These are phyloP conservation scores for Otolemur garnettii DNA, from an alignment of 2,113 vertebrate species.

Conservation along the genomic window DNA sequence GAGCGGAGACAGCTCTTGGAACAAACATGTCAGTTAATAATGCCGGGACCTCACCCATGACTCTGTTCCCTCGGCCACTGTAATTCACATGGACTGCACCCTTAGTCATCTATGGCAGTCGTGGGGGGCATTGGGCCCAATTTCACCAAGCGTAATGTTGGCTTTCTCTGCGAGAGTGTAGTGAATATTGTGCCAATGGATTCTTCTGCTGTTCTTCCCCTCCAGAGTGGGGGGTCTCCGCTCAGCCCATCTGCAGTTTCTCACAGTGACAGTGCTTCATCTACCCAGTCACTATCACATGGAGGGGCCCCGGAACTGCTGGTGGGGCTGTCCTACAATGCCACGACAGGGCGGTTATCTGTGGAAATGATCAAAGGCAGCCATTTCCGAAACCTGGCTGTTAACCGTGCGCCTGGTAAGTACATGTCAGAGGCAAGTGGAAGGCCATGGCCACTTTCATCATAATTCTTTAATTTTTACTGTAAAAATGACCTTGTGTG, in stretches of 20 bases:
- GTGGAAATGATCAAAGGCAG: conserved; percentile 99
- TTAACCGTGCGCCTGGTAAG: conserved; percentile 96
- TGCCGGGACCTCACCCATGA: conserved; percentile 44
- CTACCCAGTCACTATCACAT: conserved; percentile 95
- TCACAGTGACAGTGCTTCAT: conserved; percentile 94
- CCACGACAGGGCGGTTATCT: conserved; percentile 96
- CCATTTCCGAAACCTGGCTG: conserved; percentile 96
- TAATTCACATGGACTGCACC: conserved; percentile 78
- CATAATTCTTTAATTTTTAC: conserved; percentile 28
- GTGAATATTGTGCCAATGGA: conserved; percentile 81
- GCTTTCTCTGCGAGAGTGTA: conserved; percentile 65
- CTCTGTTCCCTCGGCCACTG: conserved; percentile 51
- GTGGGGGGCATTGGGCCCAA: conserved; percentile 64
- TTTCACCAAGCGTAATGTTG: conserved; percentile 79
- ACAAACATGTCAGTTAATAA: conserved; percentile 74
- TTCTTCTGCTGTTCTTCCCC: conserved; percentile 82
- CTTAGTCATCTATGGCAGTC: conserved; percentile 82
- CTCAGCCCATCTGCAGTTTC: conserved; percentile 93
- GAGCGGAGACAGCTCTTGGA: conserved; percentile 71
- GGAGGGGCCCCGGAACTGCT: conserved; percentile 96
- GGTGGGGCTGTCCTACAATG: conserved; percentile 95
- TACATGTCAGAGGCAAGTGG: conserved; percentile 38
- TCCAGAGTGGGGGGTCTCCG: conserved; percentile 93
- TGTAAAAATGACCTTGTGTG: conserved; percentile 23
- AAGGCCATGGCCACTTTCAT: conserved; percentile 7